Conservation (phyloP, 2,113 vertebrate species). For the human (Homo sapiens) region GRCh38 chrX:140249001-140249500, state of each 20-base stretch:
- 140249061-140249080: slow-evolving; percentile 52
- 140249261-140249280: slow-evolving; percentile 74
- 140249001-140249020: background rate
- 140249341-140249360: slow-evolving; percentile 45
- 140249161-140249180: slow-evolving; percentile 61
- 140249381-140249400: slow-evolving; percentile 31
- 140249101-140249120: slow-evolving; percentile 57
- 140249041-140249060: slow-evolving; percentile 57
- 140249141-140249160: slow-evolving; percentile 69
- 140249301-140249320: slow-evolving; percentile 21
- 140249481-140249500: background rate
- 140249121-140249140: slow-evolving; percentile 45
- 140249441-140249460: slow-evolving; percentile 20
- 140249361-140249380: slow-evolving; percentile 21
- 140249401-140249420: background rate
- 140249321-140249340: slow-evolving; percentile 65
- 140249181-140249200: slow-evolving; percentile 60
- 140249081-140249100: slow-evolving; percentile 71
- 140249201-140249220: slow-evolving; percentile 65
- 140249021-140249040: background rate
- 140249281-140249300: slow-evolving; percentile 74
- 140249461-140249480: background rate
- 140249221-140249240: slow-evolving; percentile 72
- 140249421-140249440: slow-evolving; percentile 35
- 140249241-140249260: slow-evolving; percentile 77